Conservation (phyloP, 2,888 invertebrate genomes). For the Oligia latruncula region DNA sequence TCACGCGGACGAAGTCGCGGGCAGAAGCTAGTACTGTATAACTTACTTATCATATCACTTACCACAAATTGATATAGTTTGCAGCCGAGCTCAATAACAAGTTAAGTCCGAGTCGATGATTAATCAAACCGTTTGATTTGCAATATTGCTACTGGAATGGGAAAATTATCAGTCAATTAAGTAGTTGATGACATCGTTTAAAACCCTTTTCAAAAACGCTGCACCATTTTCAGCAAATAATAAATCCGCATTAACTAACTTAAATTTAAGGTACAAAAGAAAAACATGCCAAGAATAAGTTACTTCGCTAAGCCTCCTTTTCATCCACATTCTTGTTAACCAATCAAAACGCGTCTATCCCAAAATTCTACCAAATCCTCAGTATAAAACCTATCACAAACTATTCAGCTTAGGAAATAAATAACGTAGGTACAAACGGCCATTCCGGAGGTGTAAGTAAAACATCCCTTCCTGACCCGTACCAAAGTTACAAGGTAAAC, state of each 20-base stretch:
- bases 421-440: slow-evolving; percentile 65
- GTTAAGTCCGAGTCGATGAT: background rate
- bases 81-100: slow-evolving; percentile 21
- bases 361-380: slow-evolving; percentile 33
- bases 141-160: background rate
- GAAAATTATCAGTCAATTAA: background rate
- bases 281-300: slow-evolving; percentile 10
- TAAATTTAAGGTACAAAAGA: background rate
- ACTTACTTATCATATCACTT: slow-evolving; percentile 21
- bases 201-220: background rate
- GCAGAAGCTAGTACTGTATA: background rate
- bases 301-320: slow-evolving; percentile 27
- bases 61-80: slow-evolving; percentile 39
- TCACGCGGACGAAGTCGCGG: too few relatives aligned
- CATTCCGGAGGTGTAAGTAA: slow-evolving; percentile 71
- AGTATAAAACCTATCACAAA: slow-evolving; percentile 55
- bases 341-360: slow-evolving; percentile 36
- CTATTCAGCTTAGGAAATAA: slow-evolving; percentile 63
- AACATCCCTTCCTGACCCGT: slow-evolving; percentile 73
- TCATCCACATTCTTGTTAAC: slow-evolving; percentile 33
- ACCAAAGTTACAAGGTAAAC: slow-evolving; percentile 70
- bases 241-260: background rate
- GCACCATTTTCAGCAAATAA: background rate
- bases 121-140: slow-evolving; percentile 14
- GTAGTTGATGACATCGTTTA: background rate